Evolutionary conservation across 2,113 vertebrate genomes (phyloP), one percentile per base, ranked within the genome.

Genomic region (Bombycilla garrulus): DNA sequence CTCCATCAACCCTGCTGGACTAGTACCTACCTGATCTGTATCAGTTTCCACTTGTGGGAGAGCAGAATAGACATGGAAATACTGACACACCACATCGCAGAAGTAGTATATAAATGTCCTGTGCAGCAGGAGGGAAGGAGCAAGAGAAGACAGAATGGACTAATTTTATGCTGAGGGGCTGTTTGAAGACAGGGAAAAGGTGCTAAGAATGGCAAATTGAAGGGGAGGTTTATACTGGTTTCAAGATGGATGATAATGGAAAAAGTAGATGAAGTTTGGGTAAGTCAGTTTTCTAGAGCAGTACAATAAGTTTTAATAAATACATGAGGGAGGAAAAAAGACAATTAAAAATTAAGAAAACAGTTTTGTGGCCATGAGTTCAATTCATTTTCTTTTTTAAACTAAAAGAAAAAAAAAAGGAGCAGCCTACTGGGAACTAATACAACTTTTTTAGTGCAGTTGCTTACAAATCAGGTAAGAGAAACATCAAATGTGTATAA

Each of bases 291-390:
- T 91, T 89, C 74, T 80, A 44, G 54, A 85, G 29, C 36, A 64
- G 60, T 70, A 47, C 21, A 62, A 3, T 45, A 82, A 13, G 8
- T 48, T 86, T 73, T 45, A 76, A 57, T 50, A 86, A 65, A 61
- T 66, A 62, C 0, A 0, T 61, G 24, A 74, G 31, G 10, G 11
- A 19, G 3, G 6, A 0, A 45, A 45, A 58, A 81, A 60, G 28
- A 22, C 44, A 86, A 23, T n/a, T 81, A 47, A 51, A 91, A 64
- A 47, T 51, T 0, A 67, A 48, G 60, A 76, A 50, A 54, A 50
- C 6, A 7, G 8, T 69, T 85, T 72, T 72, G 11, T 88, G 53
- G 14, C 38, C 42, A 57, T 48, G 13, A 54, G 6, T 5, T 78
- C 4, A 20, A 80, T 80, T 45, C 0, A 28, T 72, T 91, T 74